Base-by-base conservation (phyloP, 92 coral and sea anemone species). In the Porites lobata region DNA sequence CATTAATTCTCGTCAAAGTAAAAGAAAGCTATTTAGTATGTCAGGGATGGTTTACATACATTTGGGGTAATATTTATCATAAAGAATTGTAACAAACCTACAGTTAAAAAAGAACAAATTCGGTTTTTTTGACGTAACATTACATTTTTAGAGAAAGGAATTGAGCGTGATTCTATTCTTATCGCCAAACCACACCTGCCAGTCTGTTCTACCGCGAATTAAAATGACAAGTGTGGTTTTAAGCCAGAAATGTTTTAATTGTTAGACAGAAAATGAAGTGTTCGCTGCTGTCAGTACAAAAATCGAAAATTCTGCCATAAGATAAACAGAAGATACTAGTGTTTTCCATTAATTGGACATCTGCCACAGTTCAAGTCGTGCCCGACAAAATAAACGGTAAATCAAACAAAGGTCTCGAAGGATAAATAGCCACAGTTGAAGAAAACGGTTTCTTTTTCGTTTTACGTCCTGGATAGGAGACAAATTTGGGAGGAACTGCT, bases 331-430 rank as follows among this genome's bases (percentile, higher is more conserved):
- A 83, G 73, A 17, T 52, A 32, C 13, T 47, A 73, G 61, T 47
- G 50, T 64, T 84, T 29, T 59, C 10, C 53, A 65, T 61, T 84
- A 84, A 84, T 73, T 74, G 65, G 80, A 74, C 87, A 84, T 84
- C 87, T 84, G 87, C 80, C n/a, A 52, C 6, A 43, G 50, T 5
- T 38, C 62, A 18, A 56, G 78, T 8, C 65, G 47, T 38, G 22
- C 67, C 20, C 50, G 47, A 82, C 15, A 82, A 20, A 59, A 70
- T 43, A 69, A 82, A 82, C 29, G 59, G 15, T 18, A 61, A 15
- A 18, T 78, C 67, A 8, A 70, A 63, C 47, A 38, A 38, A 38
- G 47, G 47, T 7, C 47, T 38, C 5, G 47, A 4, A 38, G 47
- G 47, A 38, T 38, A 5, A 38, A 38, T 38, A 3, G 47, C 47